phyloP scores from a whole-genome alignment of 2,797 vertebrate species.

The Halcyon chelicuti region DNA sequence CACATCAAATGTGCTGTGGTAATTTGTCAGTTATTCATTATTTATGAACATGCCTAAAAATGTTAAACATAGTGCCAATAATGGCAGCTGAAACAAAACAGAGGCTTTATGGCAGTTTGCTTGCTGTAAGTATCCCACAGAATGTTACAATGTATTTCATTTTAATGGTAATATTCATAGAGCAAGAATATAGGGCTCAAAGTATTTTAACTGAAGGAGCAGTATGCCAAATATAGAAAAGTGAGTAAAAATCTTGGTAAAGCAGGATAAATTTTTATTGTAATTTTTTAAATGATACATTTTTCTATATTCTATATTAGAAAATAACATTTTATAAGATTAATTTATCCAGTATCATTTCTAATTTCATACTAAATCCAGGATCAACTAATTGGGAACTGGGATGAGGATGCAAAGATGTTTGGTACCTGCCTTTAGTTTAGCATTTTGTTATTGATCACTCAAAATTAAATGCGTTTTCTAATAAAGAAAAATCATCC shows the following conservation, averaged over 20 bases:
- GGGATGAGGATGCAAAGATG: background rate
- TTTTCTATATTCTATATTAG: background rate
- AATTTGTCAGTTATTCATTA: background rate
- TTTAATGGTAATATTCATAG: background rate
- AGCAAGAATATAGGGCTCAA: background rate
- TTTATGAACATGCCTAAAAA: conserved; percentile 1
- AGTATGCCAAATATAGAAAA: background rate
- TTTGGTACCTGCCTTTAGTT: background rate
- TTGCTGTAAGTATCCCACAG: background rate
- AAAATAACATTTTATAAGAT: background rate
- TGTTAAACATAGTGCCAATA: background rate
- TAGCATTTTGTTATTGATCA: background rate
- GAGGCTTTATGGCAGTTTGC: background rate
- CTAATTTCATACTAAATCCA: background rate
- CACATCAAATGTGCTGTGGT: background rate
- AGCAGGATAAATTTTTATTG: background rate
- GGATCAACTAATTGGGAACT: background rate
- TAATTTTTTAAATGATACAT: background rate
- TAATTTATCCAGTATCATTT: background rate
- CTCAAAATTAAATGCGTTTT: background rate
- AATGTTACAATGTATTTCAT: background rate
- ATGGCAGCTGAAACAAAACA: background rate
- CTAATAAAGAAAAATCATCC: background rate
- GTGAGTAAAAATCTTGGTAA: background rate
- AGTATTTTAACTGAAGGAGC: background rate